Conservation (phyloP, 2,797 vertebrate species). For the Diplodus sargus region DNA sequence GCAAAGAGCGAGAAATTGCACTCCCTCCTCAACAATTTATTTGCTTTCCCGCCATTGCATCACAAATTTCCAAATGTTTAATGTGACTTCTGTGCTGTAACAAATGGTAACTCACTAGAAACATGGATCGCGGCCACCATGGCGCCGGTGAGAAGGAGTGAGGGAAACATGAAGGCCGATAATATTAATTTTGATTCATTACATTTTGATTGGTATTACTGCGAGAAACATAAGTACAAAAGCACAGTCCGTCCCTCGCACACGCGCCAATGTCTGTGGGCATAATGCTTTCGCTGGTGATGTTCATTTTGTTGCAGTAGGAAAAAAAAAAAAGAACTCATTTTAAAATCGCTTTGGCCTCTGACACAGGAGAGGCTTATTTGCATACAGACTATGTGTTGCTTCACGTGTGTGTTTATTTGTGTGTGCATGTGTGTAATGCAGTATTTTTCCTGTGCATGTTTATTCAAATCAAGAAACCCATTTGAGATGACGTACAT, state of each 20-base stretch:
- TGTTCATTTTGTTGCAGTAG: slow-evolving; percentile 51
- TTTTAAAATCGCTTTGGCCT: slow-evolving; percentile 71
- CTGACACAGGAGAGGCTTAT: slow-evolving; percentile 43
- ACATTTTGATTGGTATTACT: slow-evolving; percentile 26
- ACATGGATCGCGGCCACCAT: slow-evolving; percentile 32
- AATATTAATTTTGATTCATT: slow-evolving; percentile 19
- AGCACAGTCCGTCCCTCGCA: background rate
- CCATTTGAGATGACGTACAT: slow-evolving; percentile 50
- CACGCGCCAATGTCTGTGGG: slow-evolving; percentile 12
- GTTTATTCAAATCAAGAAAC: slow-evolving; percentile 49
- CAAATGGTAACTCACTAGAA: slow-evolving; percentile 46
- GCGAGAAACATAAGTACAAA: background rate
- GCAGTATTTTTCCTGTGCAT: slow-evolving; percentile 15
- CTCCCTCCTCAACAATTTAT: slow-evolving; percentile 46
- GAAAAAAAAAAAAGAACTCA: slow-evolving; percentile 33
- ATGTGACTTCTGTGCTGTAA: slow-evolving; percentile 53
- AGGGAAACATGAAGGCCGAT: background rate
- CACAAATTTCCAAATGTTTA: slow-evolving; percentile 64
- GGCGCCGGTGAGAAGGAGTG: background rate
- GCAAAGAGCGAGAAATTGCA: slow-evolving; percentile 9
- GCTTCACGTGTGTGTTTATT: slow-evolving; percentile 11
- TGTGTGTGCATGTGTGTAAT: background rate
- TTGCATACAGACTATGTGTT: slow-evolving; percentile 34
- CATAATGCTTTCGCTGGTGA: slow-evolving; percentile 13
- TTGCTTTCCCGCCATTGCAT: slow-evolving; percentile 73